These are phyloP conservation scores for Miichthys miiuy DNA, from an alignment of 2,797 vertebrate species.

Conservation along the genomic window DNA sequence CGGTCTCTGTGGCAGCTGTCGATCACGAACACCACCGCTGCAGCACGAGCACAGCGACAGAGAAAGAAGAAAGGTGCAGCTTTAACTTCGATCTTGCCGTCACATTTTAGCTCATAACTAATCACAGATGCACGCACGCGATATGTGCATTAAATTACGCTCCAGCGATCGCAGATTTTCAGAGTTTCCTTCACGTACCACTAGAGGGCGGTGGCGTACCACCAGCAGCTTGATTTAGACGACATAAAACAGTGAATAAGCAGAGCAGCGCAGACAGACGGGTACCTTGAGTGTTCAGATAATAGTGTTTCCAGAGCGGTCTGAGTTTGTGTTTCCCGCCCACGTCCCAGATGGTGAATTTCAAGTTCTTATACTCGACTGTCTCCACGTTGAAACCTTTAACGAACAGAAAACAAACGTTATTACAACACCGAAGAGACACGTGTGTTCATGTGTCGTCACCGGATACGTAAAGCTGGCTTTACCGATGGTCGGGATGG, in stretches of 20 bases:
- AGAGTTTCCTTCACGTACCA: no score
- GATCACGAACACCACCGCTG: conserved; percentile 98
- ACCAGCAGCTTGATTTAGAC: background rate
- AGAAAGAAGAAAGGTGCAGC: background rate
- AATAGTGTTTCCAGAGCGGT: conserved; percentile 99
- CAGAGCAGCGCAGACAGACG: background rate
- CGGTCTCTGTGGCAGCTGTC: conserved; percentile 98
- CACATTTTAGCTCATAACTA: no score
- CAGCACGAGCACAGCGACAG: background rate
- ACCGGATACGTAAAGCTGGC: no score
- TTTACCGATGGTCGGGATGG: conserved; percentile 98
- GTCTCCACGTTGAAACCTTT: conserved; percentile 99
- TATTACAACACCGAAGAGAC: accelerated
- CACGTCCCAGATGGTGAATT: conserved; percentile 99
- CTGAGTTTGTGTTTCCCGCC: conserved; percentile 98
- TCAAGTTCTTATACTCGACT: conserved; percentile 99
- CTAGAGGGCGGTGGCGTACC: no score
- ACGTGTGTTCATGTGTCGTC: background rate
- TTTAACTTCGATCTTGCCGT: background rate
- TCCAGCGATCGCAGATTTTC: no score
- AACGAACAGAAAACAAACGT: conserved; percentile 33
- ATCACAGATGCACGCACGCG: no score
- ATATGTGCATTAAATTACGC: no score
- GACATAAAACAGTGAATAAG: background rate
- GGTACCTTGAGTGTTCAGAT: conserved; percentile 98